Evolutionary conservation across 1,140 invertebrate genomes (phyloP).

Genomic region (Homalodisca vitripennis): DNA sequence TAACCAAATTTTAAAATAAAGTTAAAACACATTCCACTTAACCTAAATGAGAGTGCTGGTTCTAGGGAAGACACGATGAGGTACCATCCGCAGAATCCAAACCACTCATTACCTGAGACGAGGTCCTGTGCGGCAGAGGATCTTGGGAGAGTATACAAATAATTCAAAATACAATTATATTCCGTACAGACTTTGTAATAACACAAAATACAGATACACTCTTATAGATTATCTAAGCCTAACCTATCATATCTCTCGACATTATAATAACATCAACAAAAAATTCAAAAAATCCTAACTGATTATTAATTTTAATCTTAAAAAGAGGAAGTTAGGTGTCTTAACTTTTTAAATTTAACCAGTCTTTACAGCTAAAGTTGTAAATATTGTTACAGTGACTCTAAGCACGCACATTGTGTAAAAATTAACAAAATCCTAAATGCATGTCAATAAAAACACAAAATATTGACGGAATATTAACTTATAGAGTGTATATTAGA

Average conservation of each 20-base stretch:
- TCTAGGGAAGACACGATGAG: too few species aligned
- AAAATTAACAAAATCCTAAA: constrained; percentile 25
- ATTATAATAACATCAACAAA: constrained; percentile 9
- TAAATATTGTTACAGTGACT: background rate
- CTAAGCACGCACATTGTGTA: constrained; percentile 6
- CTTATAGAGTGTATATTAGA: constrained; percentile 10
- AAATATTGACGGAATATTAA: constrained; percentile 15
- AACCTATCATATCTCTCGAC: constrained; percentile 21
- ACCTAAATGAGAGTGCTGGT: too few species aligned
- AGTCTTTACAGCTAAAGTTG: background rate
- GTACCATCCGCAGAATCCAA: too few species aligned
- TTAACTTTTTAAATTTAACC: constrained; percentile 9
- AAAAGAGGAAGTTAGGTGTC: constrained; percentile 11
- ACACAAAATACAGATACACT: constrained; percentile 26
- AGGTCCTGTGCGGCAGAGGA: background rate
- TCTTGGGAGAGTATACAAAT: background rate
- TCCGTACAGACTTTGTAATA: constrained; percentile 24
- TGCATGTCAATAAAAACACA: constrained; percentile 12
- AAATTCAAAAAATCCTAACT: constrained; percentile 3
- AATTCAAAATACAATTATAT: constrained; percentile 17
- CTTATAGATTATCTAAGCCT: background rate
- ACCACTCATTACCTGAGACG: background rate
- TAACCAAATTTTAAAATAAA: too few species aligned
- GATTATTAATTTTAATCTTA: constrained; percentile 13
- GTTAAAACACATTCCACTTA: too few species aligned